Conservation (phyloP, 2,113 vertebrate genomes). For the Clarias gariepinus region DNA sequence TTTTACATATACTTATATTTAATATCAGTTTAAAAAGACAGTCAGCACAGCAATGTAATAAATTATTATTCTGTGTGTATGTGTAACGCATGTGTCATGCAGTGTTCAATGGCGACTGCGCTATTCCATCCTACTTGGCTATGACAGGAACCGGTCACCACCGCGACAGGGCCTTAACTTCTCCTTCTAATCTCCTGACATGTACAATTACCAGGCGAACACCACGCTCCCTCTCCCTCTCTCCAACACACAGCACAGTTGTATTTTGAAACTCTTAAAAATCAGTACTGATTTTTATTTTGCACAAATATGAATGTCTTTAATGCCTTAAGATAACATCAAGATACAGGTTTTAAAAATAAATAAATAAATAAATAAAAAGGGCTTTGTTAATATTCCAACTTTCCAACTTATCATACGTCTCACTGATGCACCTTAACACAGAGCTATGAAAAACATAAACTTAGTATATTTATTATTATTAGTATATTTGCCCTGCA, state of each 20-base stretch:
- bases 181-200: constrained; percentile 62
- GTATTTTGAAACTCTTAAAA: background rate
- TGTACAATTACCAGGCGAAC: constrained; percentile 74
- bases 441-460: no score
- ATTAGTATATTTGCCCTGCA: no score
- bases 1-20: background rate
- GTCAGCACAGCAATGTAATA: background rate
- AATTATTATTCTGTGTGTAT: constrained; percentile 53
- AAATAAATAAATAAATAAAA: no score
- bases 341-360: no score
- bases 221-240: background rate
- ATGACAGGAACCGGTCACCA: constrained; percentile 68
- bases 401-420: no score
- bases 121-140: constrained; percentile 58
- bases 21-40: background rate
- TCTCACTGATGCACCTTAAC: no score
- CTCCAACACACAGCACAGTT: no score
- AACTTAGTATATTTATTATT: no score
- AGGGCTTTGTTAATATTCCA: no score
- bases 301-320: background rate
- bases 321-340: background rate
- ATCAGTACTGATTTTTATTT: background rate
- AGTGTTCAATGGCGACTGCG: constrained; percentile 24
- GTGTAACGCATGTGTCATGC: constrained; percentile 53
- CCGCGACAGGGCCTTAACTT: constrained; percentile 55